Base-by-base conservation (phyloP, 2,113 vertebrate genomes). In the Uria lomvia region DNA sequence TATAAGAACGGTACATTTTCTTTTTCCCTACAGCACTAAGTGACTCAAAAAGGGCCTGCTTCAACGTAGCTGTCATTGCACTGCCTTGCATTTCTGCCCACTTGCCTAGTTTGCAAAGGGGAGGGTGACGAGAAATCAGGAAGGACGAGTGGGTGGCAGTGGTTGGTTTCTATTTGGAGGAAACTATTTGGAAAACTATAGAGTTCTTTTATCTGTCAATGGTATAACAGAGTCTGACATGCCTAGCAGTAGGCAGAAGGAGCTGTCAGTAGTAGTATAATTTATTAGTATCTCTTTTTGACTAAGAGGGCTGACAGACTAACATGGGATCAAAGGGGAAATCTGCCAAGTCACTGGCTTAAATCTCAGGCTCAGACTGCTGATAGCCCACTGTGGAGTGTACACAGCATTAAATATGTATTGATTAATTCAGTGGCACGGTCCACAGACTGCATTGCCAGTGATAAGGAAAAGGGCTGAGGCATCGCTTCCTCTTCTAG, bases 171-270 rank as follows among this genome's bases (percentile, higher is more conserved):
- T 95, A 86, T 97, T 97, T 97, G 74, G 72, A 91, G 59, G 38
- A 74, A 88, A 60, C 53, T 94, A 47, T 84, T 94, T 94, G 66
- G 80, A 92, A 95, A 97, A 89, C 65, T 80, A 52, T 76, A 38
- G 38, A 29, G 27, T 81, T 92, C 47, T 95, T 96, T 96, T 84
- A 93, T 87, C 58, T 84, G 66, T 53, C 81, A 88, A 15, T 92
- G 90, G 76, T 97, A 42, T 96, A 97, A 97, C 77, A 75, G 68
- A 55, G 92, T 96, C 88, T 97, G 96, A 93, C 94, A 94, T 94
- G 82, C 73, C 81, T 97, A 97, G 78, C 86, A 96, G 75, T 81
- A 67, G 92, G 82, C 86, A 98, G 92, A 97, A 96, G 83, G 92
- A 91, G 42, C 92, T 98, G 96, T 97, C 96, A 97, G 71, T 82